Base-by-base conservation (phyloP, 2,888 invertebrate species). In the Deilephila porcellus region DNA sequence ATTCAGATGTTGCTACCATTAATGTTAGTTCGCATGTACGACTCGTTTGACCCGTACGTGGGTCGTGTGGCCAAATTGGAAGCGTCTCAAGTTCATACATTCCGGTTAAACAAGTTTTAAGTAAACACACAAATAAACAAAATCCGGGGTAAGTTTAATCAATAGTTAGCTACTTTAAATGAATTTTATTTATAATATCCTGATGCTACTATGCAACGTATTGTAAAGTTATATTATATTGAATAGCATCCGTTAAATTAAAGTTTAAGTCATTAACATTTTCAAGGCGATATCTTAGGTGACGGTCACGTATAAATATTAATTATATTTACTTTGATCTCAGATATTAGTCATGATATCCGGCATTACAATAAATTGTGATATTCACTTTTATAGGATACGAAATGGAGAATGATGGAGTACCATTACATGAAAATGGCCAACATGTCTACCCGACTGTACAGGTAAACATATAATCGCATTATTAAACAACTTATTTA, bases 11-110 rank as follows among this genome's bases (percentile, higher is more conserved):
- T 19, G 19, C 34, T 37, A 63, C n/a, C 62, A n/a, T 56, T 56
- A 19, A 19, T 14, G 19, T 62, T 62, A 60, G 60, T 45, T 34
- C 8, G 34, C 59, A 56, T 59, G 34, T 59, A 59, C 14, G n/a
- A 63, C 34, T 63, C 63, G 63, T 63, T 63, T 37, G 63, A 63
- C 63, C 63, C 19, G 63, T 37, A 63, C 37, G 63, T 34, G 63
- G 37, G 63, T 63, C n/a, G 63, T 63, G 63, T 86, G 86, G 37
- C 34, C 63, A n/a, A 34, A n/a, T 37, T 19, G n/a, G 34, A n/a
- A 32, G 63, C 29, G 52, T 72, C 25, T 60, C 70, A 67, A 32
- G 63, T 37, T 34, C 34, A 62, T 62, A 62, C 62, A 37, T 63
- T 63, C 34, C 37, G 34, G 32, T 34, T 32, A 32, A 32, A 63